Percentiles rank a stretch among this genome's conserved stretches.
phyloP scores from a whole-genome alignment of 2,113 vertebrate species.

The Blennius ocellaris region DNA sequence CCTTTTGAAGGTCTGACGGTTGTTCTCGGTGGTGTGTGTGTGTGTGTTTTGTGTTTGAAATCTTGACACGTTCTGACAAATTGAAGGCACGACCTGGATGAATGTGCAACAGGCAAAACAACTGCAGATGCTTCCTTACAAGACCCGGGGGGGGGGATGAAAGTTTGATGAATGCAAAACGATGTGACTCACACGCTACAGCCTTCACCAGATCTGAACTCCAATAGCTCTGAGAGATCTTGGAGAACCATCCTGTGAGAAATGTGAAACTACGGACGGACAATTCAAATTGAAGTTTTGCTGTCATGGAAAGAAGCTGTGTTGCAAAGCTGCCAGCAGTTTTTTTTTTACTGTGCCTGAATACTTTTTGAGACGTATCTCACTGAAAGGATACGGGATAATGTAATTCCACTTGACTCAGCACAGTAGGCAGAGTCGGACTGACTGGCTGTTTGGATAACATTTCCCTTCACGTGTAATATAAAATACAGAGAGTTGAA shows the following conservation, averaged over 20 bases:
- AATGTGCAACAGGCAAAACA: constrained; percentile 28
- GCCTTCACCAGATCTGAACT: constrained; percentile 19
- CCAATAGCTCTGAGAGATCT: no score
- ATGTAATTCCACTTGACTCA: not conserved
- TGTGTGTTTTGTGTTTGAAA: constrained; percentile 16
- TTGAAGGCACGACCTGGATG: constrained; percentile 7
- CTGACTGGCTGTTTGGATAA: constrained; percentile 25
- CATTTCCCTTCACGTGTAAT: constrained; percentile 20
- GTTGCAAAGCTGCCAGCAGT: not conserved
- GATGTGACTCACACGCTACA: constrained; percentile 28
- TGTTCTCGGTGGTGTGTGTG: constrained; percentile 21
- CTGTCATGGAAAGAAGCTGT: not conserved
- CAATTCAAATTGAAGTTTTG: no score
- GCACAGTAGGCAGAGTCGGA: not conserved
- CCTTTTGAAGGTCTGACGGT: not conserved
- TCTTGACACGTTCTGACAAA: constrained; percentile 18
- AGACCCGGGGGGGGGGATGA: not conserved
- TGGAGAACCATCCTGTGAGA: no score
- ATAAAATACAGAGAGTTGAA: constrained; percentile 12
- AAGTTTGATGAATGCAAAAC: constrained; percentile 37
- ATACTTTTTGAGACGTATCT: not conserved
- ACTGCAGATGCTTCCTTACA: constrained; percentile 26
- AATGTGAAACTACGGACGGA: no score
- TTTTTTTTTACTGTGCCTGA: not conserved
- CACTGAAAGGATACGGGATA: not conserved